Base-by-base conservation (phyloP, 2,113 vertebrate species). In the Sclerurus mexicanus region DNA sequence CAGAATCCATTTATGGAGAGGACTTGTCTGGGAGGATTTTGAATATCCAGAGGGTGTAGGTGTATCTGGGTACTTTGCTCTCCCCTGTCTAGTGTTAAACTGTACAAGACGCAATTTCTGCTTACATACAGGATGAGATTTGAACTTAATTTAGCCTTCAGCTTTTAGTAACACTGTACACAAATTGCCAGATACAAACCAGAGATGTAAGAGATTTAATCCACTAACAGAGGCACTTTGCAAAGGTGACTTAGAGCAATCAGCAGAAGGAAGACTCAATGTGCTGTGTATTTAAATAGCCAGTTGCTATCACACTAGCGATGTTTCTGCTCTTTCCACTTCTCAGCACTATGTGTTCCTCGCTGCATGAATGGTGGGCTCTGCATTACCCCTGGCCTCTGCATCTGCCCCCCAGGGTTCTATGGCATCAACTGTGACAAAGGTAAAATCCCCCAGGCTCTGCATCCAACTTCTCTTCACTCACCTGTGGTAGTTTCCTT, bases 371-470 rank as follows among this genome's bases (percentile, higher is more conserved):
- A 99, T 0, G 98, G 98, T 1, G 99, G 99, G 15, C 97, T 99
- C 84, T 99, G 99, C 80, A 98, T 99, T 58, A 99, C 98, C 39
- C 99, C 99, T 0, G 98, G 98, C 18, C 97, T 99, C 92, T 99
- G 99, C 96, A 98, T 99, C 95, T 99, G 99, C 79, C 99, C 99
- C 28, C 98, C 98, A 0, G 99, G 98, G 6, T 99, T 99, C 97
- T 98, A 98, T 8, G 99, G 99, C 74, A 96, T 98, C 97, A 99
- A 98, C 66, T 99, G 99, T 4, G 98, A 99, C 89, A 99, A 98
- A 99, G 99, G 99, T 99, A 98, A 64, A 23, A 2, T 6, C 27
- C 13, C 3, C 20, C 3, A 0, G 37, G 53, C n/a, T 53, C 71
- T 2, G 0, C 33, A 3, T 5, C 4, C 24, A 8, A 28, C 31